phyloP scores from a whole-genome alignment of 23 tunicate genomes.

The Phallusia fumigata region DNA sequence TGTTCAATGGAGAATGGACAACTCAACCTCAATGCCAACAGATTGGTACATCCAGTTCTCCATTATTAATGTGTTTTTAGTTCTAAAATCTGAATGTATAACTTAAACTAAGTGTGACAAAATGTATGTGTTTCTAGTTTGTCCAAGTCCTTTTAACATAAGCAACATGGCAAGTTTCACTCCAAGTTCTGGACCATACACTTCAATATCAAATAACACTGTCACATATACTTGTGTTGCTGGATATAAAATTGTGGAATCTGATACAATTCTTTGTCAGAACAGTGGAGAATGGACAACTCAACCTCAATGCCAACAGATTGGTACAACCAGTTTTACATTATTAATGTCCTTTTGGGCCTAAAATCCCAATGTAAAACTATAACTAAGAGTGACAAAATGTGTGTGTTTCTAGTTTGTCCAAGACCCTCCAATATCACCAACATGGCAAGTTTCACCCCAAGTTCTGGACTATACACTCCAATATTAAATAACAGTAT shows the following conservation, averaged over 20 bases:
- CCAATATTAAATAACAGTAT: no score
- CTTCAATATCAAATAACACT: neutral
- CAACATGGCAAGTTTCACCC: no score
- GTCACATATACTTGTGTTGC: neutral
- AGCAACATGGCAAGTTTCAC: neutral
- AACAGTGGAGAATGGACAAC: neutral
- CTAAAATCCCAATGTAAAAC: no score
- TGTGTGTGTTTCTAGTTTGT: no score
- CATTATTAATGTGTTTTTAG: no score
- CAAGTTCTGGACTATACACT: no score
- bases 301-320: neutral
- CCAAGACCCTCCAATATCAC: no score
- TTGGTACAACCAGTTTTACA: neutral
- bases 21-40: neutral
- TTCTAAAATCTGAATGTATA: no score
- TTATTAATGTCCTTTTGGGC: no score
- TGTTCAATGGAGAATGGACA: neutral
- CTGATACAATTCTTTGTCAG: neutral
- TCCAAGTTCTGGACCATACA: neutral
- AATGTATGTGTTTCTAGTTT: neutral
- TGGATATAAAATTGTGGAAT: neutral
- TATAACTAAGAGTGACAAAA: no score
- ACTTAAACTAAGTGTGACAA: no score
- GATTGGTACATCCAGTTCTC: neutral
- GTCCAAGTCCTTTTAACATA: neutral